Evolutionary conservation across 2,888 invertebrate species (phyloP), one percentile per base, ranked within the genome.

Genomic region (Hyposoter didymator): DNA sequence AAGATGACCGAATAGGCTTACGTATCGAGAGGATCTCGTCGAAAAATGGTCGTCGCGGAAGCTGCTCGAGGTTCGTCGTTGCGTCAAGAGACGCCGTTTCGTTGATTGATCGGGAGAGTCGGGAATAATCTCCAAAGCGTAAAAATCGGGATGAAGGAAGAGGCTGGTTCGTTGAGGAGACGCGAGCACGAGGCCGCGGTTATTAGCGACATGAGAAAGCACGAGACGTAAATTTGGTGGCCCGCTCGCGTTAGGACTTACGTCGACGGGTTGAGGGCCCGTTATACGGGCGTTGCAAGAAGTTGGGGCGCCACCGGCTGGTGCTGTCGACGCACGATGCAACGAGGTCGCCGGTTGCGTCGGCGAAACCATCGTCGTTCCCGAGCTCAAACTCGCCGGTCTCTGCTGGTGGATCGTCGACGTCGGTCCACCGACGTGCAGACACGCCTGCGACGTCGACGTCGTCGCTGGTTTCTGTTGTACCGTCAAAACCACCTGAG

Each of bases 251-350:
- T 39, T 64, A 66, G 84, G 91, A 96, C 97, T 97, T 94, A 98
- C 98, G 94, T 98, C 97, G 88, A 98, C 98, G 64, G 98, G 98
- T 89, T 97, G 96, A 0, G 98, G 98, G 67, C 97, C 97, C 28
- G 98, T 98, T 91, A 98, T 97, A 74, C 97, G 96, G 89, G 95
- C 94, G 90, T 95, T 94, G 90, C 96, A 93, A 14, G 86, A 64
- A 22, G 81, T 76, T 90, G 96, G 94, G 0, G 96, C 95, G 93
- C 96, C 91, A 94, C 95, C 85, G 49, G 92, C 91, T 82, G 93
- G 92, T 45, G 92, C 92, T 45, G 93, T 92, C 35, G 93, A 91
- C 10, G 91, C 91, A 66, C 94, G 89, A 76, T 94, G 93, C 80
- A 94, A 90, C n/a, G 94, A 94, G 62, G 94, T 93, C 49, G 92